Evolutionary conservation across 2,888 invertebrate species (phyloP).

Genomic region (Apocheima hispidaria): DNA sequence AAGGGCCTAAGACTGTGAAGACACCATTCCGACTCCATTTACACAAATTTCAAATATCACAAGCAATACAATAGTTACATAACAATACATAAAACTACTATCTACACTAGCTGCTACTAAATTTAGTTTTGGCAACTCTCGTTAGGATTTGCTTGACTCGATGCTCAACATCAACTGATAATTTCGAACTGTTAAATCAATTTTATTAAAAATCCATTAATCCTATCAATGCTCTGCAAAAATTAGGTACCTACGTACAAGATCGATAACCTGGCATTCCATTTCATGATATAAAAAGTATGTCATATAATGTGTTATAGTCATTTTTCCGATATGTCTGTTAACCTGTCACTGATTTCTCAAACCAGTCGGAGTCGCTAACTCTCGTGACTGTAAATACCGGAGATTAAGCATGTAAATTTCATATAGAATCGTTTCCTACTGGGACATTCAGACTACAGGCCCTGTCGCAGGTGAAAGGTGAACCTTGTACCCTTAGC

Average conservation of each 20-base stretch:
- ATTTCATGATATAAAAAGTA: no score
- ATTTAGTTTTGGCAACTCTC: conserved; percentile 65
- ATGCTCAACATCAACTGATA: conserved; percentile 9
- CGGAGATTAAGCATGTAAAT: no score
- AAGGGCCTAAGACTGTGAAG: conserved; percentile 22
- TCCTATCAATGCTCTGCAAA: conserved; percentile 4
- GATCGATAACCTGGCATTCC: neutral
- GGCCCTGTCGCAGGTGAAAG: no score
- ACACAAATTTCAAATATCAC: conserved; percentile 63
- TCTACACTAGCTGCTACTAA: conserved; percentile 47
- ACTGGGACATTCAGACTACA: no score
- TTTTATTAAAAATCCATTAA: conserved; percentile 1
- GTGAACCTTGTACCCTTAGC: neutral
- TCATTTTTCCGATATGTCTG: conserved; percentile 2
- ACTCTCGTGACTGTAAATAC: no score
- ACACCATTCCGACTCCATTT: conserved; percentile 19
- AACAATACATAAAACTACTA: conserved; percentile 45
- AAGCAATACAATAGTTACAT: conserved; percentile 62
- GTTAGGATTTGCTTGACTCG: conserved; percentile 40
- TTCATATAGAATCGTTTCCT: no score
- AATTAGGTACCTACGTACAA: neutral
- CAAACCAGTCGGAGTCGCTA: no score
- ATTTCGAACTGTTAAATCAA: neutral
- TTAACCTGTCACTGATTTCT: no score
- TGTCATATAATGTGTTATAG: neutral